Percentiles rank a stretch among this genome's conserved stretches.
Evolutionary conservation across 2,888 invertebrate species (phyloP).

Genomic region (Drosophila melanocephala): DNA sequence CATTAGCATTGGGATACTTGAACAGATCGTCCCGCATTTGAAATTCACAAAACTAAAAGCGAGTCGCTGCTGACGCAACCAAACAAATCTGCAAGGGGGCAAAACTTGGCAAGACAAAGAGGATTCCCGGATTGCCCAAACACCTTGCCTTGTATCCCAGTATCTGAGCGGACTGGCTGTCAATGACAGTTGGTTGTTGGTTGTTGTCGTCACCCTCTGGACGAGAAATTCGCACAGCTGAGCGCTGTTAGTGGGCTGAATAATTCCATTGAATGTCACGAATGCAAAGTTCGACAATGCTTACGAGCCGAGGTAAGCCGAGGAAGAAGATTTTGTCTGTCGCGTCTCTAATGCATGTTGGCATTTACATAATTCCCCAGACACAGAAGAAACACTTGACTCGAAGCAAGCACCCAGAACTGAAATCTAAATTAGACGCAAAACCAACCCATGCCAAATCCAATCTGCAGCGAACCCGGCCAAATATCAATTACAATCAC

Average conservation of each 20-base stretch:
- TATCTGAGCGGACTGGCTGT: conserved; percentile 49
- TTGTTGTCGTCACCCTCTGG: conserved; percentile 66
- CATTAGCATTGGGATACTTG: conserved; percentile 81
- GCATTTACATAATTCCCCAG: conserved; percentile 75
- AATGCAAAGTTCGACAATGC: conserved; percentile 44
- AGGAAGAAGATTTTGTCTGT: conserved; percentile 31
- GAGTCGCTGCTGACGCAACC: conserved; percentile 38
- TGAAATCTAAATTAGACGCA: conserved; percentile 34
- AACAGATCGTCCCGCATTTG: conserved; percentile 85
- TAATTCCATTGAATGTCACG: conserved; percentile 61
- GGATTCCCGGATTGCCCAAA: conserved; percentile 55
- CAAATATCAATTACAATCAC: conserved; percentile 81
- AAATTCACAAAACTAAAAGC: conserved; percentile 85
- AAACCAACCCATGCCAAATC: conserved; percentile 29
- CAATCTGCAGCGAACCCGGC: conserved; percentile 29
- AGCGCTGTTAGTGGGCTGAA: conserved; percentile 64
- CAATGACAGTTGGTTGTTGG: conserved; percentile 69
- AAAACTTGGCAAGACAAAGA: conserved; percentile 53
- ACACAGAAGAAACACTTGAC: conserved; percentile 66
- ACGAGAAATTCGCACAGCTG: conserved; percentile 75
- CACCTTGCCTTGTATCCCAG: conserved; percentile 59
- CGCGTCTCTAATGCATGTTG: conserved; percentile 74
- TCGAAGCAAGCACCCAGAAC: conserved; percentile 53
- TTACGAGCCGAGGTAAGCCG: conserved; percentile 48
- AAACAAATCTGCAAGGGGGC: conserved; percentile 46